Base-by-base conservation (phyloP, 2,797 vertebrate genomes). In the Limnodromus scolopaceus region DNA sequence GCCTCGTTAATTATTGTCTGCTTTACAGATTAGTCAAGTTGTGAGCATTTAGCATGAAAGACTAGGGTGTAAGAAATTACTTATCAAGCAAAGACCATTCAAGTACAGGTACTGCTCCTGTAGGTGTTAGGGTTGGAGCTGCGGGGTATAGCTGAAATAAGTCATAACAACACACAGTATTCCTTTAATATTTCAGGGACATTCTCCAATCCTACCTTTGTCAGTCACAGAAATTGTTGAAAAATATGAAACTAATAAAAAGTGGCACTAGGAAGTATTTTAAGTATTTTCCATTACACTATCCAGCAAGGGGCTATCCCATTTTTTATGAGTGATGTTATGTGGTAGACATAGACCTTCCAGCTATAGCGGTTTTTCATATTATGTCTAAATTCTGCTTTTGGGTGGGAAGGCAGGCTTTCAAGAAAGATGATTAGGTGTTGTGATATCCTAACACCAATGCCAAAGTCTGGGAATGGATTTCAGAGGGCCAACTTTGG, bases 241-340 rank as follows among this genome's bases (percentile, higher is more conserved):
- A 86, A 95, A 89, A 51, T 27, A 81, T 38, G 32, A 81, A 89
- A 84, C 68, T 83, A 72, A 64, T 84, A 84, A 92, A 86, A 93
- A 89, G 48, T 41, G 39, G 32, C 53, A 87, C 55, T 96, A 71
- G 78, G 85, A 93, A 58, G 10, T 71, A 81, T 77, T 92, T 78
- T 9, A 87, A 85, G 38, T 93, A 38, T 76, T 89, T 95, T 88
- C 36, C 18, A 27, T 75, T 92, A 45, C 72, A 81, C 12, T 75
- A 9, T 69, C 22, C 34, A 51, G 19, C 46, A 84, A 84, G n/a
- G 65, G 75, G 19, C 39, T 63, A 24, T 71, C 41, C 25, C 32
- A 53, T 53, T 77, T 95, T 87, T 49, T 79, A 79, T 66, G 7
- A 81, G 24, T 61, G 22, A 57, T 60, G 16, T 78, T 83, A 34